Evolutionary conservation across 2,113 vertebrate species (phyloP).

Genomic region (Corvus cornix): DNA sequence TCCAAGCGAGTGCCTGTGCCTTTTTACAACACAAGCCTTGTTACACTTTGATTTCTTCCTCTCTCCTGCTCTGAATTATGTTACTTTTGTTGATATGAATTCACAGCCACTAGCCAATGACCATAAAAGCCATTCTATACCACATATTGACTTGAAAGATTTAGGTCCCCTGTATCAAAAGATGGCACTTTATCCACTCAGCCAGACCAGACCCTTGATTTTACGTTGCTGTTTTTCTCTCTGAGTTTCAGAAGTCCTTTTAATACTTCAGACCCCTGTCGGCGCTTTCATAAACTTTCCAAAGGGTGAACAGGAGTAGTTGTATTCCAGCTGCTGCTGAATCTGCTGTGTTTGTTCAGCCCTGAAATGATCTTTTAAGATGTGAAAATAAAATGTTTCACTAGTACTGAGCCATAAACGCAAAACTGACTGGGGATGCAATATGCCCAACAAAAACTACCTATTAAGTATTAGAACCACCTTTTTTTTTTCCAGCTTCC

Average conservation of each 20-base stretch:
- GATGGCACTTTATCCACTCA: constrained; percentile 60
- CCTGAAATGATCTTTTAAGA: constrained; percentile 74
- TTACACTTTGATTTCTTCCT: constrained; percentile 60
- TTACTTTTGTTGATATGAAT: constrained; percentile 57
- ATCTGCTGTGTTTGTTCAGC: constrained; percentile 70
- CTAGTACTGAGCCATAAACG: constrained; percentile 53
- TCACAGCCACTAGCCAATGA: constrained; percentile 49
- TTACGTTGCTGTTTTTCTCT: constrained; percentile 57
- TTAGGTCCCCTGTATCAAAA: constrained; percentile 46
- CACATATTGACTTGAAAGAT: constrained; percentile 57
- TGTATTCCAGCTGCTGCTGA: constrained; percentile 69
- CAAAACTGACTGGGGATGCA: constrained; percentile 60
- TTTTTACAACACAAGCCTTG: constrained; percentile 19
- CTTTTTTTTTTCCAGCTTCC: background rate
- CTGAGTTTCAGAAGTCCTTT: constrained; percentile 62
- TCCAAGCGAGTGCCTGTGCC: background rate
- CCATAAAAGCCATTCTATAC: constrained; percentile 47
- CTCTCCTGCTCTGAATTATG: constrained; percentile 38
- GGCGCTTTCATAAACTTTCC: constrained; percentile 67
- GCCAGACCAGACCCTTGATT: constrained; percentile 61
- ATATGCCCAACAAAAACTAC: constrained; percentile 16
- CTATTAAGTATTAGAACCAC: constrained; percentile 15
- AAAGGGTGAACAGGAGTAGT: constrained; percentile 65
- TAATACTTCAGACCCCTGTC: constrained; percentile 64
- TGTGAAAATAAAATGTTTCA: constrained; percentile 71